A percentile compares a stretch with the other conserved stretches of the same genome.
These are phyloP conservation scores for Xenopus borealis DNA, from an alignment of 2,113 vertebrate species.

Conservation along the genomic window DNA sequence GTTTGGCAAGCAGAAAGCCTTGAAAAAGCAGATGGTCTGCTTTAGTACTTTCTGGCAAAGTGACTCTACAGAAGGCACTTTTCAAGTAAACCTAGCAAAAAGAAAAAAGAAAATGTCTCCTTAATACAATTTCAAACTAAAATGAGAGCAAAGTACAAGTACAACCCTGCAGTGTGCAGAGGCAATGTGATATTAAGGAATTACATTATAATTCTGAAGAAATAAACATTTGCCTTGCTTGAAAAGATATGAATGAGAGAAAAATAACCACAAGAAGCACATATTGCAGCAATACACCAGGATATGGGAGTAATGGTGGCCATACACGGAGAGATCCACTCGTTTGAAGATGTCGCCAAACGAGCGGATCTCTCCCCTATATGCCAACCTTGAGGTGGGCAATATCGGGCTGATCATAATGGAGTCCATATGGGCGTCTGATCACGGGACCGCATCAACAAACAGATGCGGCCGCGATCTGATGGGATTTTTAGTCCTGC, in stretches of 20 bases:
- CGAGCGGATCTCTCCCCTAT: no score
- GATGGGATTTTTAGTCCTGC: no score
- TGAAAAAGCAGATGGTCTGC: constrained; percentile 43
- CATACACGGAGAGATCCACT: no score
- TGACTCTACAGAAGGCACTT: constrained; percentile 78
- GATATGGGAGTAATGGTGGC: constrained; percentile 68
- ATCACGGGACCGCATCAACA: no score
- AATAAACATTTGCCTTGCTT: constrained; percentile 47
- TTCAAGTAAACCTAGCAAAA: constrained; percentile 47
- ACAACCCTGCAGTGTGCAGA: not conserved
- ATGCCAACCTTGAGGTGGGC: no score
- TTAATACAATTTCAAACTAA: constrained; percentile 54
- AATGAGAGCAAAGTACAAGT: constrained; percentile 25
- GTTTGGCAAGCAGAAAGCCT: constrained; percentile 54
- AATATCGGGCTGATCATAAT: no score
- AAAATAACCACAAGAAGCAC: constrained; percentile 62
- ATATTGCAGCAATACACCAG: constrained; percentile 72
- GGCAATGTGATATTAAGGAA: constrained; percentile 47
- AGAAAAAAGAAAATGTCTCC: not conserved
- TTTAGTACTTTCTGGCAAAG: constrained; percentile 58
- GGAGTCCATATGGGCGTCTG: no score
- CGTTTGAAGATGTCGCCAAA: no score
- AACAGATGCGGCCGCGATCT: no score
- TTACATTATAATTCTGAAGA: constrained; percentile 40
- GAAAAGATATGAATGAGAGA: constrained; percentile 49